Conservation (phyloP, 2,113 vertebrate genomes). For the Rhadina sibilatrix region DNA sequence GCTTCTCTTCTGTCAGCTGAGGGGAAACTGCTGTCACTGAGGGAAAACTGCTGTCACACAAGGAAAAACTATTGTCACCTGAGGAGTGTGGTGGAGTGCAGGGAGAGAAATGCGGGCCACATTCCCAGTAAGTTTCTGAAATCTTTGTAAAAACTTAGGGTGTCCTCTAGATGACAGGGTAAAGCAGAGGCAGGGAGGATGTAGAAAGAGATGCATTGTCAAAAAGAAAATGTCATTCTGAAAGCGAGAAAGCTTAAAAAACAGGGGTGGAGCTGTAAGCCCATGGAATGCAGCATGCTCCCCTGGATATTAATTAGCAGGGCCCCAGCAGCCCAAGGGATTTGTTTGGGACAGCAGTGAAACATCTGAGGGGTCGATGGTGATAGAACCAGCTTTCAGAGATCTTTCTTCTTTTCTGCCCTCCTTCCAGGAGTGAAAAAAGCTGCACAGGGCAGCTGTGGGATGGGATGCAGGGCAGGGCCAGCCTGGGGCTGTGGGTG, state of each 20-base stretch:
- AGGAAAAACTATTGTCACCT: neutral
- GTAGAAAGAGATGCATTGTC: too few species aligned
- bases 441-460: too few species aligned
- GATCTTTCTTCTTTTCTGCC: neutral
- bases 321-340: neutral
- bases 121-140: neutral
- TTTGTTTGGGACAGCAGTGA: neutral
- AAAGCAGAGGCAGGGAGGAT: neutral
- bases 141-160: neutral
- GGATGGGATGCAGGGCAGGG: neutral
- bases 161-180: rapidly evolving
- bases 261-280: neutral
- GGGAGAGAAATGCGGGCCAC: neutral
- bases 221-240: neutral
- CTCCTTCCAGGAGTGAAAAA: too few species aligned
- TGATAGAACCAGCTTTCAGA: neutral
- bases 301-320: neutral
- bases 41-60: neutral
- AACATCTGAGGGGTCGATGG: neutral
- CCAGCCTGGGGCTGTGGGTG: neutral
- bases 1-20: neutral
- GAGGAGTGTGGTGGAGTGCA: neutral
- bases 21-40: neutral
- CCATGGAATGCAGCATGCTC: neutral
- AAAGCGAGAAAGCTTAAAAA: neutral